Percentiles rank a stretch among this genome's conserved stretches.
These are phyloP conservation scores for Wiebesia pumilae DNA, from an alignment of 1,140 invertebrate genomes.

Conservation along the genomic window DNA sequence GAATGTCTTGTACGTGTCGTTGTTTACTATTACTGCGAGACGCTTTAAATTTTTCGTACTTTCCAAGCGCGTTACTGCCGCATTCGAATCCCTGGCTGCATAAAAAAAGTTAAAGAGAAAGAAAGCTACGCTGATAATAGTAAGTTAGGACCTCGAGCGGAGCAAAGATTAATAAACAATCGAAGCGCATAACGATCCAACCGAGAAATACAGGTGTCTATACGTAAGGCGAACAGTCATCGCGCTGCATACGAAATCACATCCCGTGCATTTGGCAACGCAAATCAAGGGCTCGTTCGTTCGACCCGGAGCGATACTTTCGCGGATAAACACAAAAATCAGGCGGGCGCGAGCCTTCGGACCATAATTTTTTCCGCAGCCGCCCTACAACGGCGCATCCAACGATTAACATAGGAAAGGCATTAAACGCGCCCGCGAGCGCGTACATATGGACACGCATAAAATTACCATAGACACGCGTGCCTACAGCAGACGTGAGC, in stretches of 20 bases:
- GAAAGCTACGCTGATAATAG: not conserved
- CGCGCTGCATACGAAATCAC: no score
- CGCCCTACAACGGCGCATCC: not conserved
- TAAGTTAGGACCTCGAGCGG: not conserved
- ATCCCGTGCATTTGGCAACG: not conserved
- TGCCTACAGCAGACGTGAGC: not conserved
- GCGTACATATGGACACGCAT: not conserved
- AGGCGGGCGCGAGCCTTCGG: not conserved
- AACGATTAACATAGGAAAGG: constrained; percentile 42
- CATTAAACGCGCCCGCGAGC: constrained; percentile 15
- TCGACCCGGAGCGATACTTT: not conserved
- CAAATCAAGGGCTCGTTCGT: not conserved
- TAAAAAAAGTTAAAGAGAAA: not conserved
- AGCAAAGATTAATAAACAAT: not conserved
- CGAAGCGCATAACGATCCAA: no score
- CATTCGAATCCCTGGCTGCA: no score
- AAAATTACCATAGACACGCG: constrained; percentile 46
- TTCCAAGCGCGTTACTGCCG: no score
- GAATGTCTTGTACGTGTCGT: not conserved
- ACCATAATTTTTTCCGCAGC: not conserved
- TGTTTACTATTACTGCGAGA: not conserved
- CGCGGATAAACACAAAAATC: not conserved
- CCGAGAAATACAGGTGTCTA: no score
- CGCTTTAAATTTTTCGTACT: not conserved
- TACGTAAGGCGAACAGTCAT: no score